phyloP scores from a whole-genome alignment of 2,113 vertebrate genomes.

The Petroica traversi region DNA sequence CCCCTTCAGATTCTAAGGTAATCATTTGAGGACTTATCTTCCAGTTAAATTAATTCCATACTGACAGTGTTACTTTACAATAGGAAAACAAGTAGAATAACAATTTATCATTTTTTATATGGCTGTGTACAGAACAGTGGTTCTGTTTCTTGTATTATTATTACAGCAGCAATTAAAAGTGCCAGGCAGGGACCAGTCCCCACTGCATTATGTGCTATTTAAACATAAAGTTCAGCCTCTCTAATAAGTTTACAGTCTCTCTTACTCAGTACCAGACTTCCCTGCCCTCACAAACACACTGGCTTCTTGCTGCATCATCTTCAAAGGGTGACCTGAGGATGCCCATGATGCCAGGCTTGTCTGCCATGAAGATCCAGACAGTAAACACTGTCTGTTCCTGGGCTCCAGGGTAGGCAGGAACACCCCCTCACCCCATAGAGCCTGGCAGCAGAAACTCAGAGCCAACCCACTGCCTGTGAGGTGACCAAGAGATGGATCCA shows the following conservation, averaged over 20 bases:
- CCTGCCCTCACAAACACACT: slow-evolving; percentile 4
- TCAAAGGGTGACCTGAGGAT: not conserved
- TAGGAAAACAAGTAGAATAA: slow-evolving; percentile 35
- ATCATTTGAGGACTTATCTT: slow-evolving; percentile 9
- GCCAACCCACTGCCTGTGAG: not conserved
- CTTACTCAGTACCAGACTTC: slow-evolving; percentile 21
- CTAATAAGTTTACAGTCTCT: slow-evolving; percentile 53
- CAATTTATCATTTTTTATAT: slow-evolving; percentile 47
- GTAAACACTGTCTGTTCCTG: not conserved
- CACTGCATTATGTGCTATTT: slow-evolving; percentile 52
- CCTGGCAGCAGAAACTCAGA: not conserved
- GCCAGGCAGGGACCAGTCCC: slow-evolving; percentile 50
- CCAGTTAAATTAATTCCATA: slow-evolving; percentile 38
- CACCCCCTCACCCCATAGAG: accelerated
- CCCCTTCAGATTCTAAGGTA: slow-evolving; percentile 3
- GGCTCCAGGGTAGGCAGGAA: not conserved
- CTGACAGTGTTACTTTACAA: slow-evolving; percentile 29
- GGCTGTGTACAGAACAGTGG: slow-evolving; percentile 3
- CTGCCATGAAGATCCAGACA: not conserved
- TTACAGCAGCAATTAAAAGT: slow-evolving; percentile 51
- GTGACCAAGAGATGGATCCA: accelerated
- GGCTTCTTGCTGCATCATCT: slow-evolving; percentile 8
- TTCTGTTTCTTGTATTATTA: slow-evolving; percentile 44
- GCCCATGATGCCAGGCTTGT: not conserved
- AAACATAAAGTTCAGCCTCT: slow-evolving; percentile 40